Conservation (phyloP, 2,797 vertebrate species). For the Morus bassanus region DNA sequence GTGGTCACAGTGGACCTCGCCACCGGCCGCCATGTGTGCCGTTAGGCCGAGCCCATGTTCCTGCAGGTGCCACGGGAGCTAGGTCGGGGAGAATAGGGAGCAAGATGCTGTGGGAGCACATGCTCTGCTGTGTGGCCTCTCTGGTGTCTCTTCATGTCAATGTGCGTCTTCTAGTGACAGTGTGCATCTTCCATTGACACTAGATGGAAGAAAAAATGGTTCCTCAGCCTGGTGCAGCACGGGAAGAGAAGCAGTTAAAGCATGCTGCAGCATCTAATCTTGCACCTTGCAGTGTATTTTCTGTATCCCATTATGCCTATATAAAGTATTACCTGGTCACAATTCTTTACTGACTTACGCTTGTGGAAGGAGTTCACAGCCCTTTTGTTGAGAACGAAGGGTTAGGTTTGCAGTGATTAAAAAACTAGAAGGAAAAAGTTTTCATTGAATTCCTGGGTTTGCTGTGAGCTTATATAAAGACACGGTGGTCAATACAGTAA, state of each 20-base stretch:
- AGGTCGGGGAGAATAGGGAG: neutral
- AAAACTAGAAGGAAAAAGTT: neutral
- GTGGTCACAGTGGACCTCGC: accelerated
- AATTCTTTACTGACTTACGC: neutral
- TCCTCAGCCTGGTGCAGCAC: neutral
- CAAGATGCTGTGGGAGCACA: accelerated
- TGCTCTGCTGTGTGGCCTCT: neutral
- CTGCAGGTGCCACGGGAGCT: accelerated
- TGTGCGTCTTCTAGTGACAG: neutral
- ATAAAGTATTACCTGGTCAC: neutral
- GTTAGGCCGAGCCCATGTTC: accelerated
- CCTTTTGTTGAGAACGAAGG: neutral
- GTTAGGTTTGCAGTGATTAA: neutral
- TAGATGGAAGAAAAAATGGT: neutral
- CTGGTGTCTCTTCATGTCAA: neutral
- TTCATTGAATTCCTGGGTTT: neutral
- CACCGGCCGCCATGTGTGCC: accelerated
- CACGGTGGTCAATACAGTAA: neutral
- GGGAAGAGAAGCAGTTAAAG: neutral
- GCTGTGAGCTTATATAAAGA: neutral
- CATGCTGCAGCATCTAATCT: neutral
- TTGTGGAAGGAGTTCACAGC: neutral
- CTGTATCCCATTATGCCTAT: neutral
- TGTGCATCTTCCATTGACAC: neutral
- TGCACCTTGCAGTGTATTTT: neutral